phyloP scores from a whole-genome alignment of 2,113 vertebrate genomes.

The Anhinga rufa region DNA sequence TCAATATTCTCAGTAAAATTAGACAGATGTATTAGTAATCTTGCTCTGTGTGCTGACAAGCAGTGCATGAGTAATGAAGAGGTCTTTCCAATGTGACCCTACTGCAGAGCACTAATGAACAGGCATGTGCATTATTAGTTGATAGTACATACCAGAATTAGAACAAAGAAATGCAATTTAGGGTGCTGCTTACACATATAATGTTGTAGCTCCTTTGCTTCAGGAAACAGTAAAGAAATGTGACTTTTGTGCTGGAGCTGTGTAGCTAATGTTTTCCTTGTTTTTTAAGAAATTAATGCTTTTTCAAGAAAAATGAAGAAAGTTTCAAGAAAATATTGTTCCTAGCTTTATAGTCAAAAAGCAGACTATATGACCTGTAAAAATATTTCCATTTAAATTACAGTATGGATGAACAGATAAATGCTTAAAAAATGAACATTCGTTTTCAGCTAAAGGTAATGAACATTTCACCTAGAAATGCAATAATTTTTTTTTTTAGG shows the following conservation, averaged over 20 bases:
- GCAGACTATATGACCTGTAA: neutral
- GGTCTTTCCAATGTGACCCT: conserved; percentile 36
- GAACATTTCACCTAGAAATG: neutral
- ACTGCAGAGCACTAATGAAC: neutral
- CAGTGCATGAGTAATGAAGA: conserved; percentile 56
- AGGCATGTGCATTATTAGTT: neutral
- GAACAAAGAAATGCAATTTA: neutral
- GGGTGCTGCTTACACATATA: neutral
- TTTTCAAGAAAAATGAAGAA: neutral
- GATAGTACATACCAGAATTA: neutral
- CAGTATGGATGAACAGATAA: neutral
- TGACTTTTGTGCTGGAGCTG: neutral
- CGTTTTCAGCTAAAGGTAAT: neutral
- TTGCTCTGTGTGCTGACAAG: conserved; percentile 51
- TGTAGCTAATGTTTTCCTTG: neutral
- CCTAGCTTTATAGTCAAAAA: neutral
- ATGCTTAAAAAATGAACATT: neutral
- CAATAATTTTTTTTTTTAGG: neutral
- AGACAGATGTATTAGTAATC: conserved; percentile 48
- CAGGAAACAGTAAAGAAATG: neutral
- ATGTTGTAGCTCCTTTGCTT: neutral
- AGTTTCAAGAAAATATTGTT: neutral
- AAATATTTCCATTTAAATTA: conserved; percentile 36
- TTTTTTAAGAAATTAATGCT: neutral
- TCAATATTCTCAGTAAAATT: conserved; percentile 55